Evolutionary conservation across 1,140 invertebrate genomes (phyloP), one percentile per base, ranked within the genome.

Genomic region (Drosophila ohnishii): DNA sequence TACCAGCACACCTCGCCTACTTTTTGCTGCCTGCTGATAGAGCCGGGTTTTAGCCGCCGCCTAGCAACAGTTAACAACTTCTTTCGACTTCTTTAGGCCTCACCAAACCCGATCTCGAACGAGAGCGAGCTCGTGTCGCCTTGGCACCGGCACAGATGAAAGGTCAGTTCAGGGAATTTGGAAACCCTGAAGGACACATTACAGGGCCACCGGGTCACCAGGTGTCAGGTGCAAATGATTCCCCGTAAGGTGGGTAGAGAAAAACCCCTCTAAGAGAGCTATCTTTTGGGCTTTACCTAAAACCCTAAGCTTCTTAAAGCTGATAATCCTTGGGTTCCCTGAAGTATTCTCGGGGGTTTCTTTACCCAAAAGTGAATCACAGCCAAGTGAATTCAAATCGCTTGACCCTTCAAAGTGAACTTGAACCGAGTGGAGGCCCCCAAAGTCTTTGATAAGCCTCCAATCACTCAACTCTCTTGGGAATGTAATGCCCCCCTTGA

Each of bases 101-200:
- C 47, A 22, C 32, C 16, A 53, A 53, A 37, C 48, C 35, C 65
- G 44, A 71, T 59, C 65, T 67, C 37, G 32, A 22, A 37, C 51
- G 51, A 53, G 51, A 53, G 19, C 32, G 39, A 73, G 70, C 70
- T 73, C 70, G 67, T 73, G 70, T 73, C 67, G 70, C 70, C 70
- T 73, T 73, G 70, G 47, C 64, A 40, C 56, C 57, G 67, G 30
- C 51, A 53, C 32, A 53, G 42, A 72, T 61, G 67, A 73, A 73
- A 73, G 70, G 70, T 73, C 70, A 73, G 57, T 73, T 73, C 67
- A 72, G 51, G 51, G 67, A 71, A 48, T 71, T 50, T 50, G 11
- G 22, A 28, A 32, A 9, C 51, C 7, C 35, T 53, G 51, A 53
- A 53, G 51, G 51, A 22, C 51, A 53, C 51, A 51, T 22, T 37